These are phyloP conservation scores for Pachypeltis micranthus DNA, from an alignment of 1,140 invertebrate genomes.

Conservation along the genomic window DNA sequence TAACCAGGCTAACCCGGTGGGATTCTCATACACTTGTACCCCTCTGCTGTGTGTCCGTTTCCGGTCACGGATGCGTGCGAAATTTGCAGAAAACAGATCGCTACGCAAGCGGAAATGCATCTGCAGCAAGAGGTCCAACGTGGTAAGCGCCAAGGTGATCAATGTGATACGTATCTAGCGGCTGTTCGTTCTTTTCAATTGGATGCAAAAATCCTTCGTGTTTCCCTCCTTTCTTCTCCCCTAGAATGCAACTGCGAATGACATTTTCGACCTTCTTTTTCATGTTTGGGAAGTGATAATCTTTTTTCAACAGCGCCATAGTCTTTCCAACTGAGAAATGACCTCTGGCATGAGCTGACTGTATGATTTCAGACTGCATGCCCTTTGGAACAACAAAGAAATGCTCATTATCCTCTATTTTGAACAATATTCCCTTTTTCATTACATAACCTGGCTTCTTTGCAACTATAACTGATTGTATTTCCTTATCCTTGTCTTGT, in stretches of 20 bases:
- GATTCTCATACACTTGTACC: too few species aligned
- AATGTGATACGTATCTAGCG: constrained; percentile 19
- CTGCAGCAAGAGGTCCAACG: not conserved
- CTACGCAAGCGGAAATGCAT: too few species aligned
- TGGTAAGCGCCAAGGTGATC: constrained; percentile 17
- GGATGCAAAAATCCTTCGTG: constrained; percentile 18
- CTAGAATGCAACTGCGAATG: constrained; percentile 32
- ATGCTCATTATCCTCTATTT: constrained; percentile 25
- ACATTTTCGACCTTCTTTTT: constrained; percentile 29
- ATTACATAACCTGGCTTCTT: not conserved
- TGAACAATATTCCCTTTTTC: constrained; percentile 17
- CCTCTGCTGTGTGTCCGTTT: too few species aligned
- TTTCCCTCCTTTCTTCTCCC: constrained; percentile 19
- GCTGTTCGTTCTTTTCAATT: constrained; percentile 17
- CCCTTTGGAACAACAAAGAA: constrained; percentile 25
- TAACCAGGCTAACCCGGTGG: too few species aligned
- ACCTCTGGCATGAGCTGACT: constrained; percentile 28
- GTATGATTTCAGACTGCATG: constrained; percentile 27
- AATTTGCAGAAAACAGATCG: too few species aligned
- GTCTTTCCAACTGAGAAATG: constrained; percentile 30
- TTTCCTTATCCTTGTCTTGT: not conserved
- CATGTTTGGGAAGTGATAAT: constrained; percentile 31
- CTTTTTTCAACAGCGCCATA: constrained; percentile 25
- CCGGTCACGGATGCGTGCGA: too few species aligned
- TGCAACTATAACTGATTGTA: not conserved